Evolutionary conservation across 2,797 vertebrate species (phyloP).

Genomic region (Octomys mimax): DNA sequence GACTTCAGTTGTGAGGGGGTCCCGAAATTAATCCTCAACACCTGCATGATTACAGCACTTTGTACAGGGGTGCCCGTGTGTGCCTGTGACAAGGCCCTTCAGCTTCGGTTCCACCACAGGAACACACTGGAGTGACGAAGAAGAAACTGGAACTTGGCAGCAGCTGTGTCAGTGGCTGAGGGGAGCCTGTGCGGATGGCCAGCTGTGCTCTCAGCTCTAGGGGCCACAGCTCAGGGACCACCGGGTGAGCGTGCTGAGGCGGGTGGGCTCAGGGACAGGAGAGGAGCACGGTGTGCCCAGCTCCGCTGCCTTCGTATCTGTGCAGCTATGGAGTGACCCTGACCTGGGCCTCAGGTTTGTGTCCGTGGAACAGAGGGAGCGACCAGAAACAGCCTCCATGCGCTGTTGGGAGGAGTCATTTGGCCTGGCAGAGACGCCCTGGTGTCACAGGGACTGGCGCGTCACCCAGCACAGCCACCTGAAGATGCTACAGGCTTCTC

Average conservation of each 20-base stretch:
- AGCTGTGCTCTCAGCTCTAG: no score
- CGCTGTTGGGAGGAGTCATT: background rate
- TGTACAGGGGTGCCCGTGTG: background rate
- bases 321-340: fast-evolving
- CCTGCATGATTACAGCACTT: no score
- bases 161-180: background rate
- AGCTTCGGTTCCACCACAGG: background rate
- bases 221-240: no score
- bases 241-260: no score
- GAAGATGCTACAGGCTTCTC: background rate
- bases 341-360: background rate
- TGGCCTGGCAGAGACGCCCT: background rate
- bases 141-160: background rate
- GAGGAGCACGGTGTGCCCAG: background rate
- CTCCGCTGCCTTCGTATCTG: background rate
- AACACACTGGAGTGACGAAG: background rate
- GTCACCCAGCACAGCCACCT: fast-evolving
- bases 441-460: background rate
- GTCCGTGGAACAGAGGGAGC: background rate
- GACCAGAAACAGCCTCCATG: background rate
- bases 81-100: background rate
- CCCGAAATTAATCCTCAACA: background rate
- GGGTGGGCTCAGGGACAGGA: background rate
- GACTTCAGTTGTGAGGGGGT: background rate
- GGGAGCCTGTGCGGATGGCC: background rate